Conservation (phyloP, 2,888 invertebrate genomes). For the Onthophagus sagittarius region DNA sequence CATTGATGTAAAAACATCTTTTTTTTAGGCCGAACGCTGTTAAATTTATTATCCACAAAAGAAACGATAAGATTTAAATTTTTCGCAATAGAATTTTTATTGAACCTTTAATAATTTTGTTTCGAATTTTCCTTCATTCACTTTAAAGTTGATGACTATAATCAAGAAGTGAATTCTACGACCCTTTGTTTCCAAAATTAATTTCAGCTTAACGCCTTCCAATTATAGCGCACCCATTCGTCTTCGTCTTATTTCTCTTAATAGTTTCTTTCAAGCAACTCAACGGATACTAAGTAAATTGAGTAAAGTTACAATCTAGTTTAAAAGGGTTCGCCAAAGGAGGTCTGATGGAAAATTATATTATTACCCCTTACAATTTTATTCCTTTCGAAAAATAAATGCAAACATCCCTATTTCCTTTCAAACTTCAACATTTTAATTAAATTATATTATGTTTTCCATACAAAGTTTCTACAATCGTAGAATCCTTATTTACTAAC, state of each 20-base stretch:
- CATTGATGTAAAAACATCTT: background rate
- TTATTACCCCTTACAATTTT: background rate
- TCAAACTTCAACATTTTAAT: too few species aligned
- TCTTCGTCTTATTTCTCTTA: background rate
- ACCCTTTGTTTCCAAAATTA: background rate
- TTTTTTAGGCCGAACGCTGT: background rate
- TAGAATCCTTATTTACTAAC: too few species aligned
- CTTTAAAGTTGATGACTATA: background rate
- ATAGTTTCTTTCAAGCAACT: background rate
- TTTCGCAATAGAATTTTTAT: too few species aligned
- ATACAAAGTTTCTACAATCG: too few species aligned
- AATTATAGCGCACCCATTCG: background rate
- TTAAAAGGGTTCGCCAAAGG: background rate
- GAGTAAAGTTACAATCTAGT: background rate
- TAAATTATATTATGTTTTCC: too few species aligned
- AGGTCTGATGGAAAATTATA: background rate
- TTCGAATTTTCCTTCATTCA: background rate
- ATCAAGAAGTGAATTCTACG: background rate
- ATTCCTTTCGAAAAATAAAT: too few species aligned
- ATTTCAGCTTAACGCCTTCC: background rate
- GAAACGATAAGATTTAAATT: background rate
- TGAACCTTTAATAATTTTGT: too few species aligned
- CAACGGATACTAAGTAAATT: background rate
- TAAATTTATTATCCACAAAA: too few species aligned
- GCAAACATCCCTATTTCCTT: too few species aligned